Evolutionary conservation across 2,113 vertebrate genomes (phyloP).

Genomic region (Porphyrio hochstetteri): DNA sequence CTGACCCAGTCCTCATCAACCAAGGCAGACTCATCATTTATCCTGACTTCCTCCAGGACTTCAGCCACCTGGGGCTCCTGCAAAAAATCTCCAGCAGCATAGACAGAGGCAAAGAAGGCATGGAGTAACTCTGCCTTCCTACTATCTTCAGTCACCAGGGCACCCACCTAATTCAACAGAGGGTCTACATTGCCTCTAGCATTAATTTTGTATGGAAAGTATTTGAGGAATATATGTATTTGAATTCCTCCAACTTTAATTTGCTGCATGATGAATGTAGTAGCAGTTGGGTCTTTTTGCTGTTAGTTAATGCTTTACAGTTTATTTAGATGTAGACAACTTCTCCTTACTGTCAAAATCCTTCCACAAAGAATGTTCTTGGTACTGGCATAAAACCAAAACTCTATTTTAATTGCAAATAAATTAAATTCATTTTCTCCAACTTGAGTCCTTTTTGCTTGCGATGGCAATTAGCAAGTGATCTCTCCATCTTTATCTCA

Average conservation of each 20-base stretch:
- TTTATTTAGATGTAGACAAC: background rate
- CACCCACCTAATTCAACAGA: no score
- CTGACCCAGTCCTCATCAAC: no score
- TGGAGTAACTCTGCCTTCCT: no score
- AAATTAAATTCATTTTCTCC: background rate
- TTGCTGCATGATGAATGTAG: background rate
- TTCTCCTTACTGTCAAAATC: background rate
- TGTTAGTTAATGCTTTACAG: background rate
- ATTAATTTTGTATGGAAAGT: no score
- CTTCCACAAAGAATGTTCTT: background rate
- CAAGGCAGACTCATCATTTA: no score
- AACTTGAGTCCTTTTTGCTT: background rate
- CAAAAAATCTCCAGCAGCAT: no score
- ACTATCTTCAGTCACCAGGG: no score
- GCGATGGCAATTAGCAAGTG: background rate
- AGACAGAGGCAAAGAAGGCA: no score
- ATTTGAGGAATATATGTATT: no score
- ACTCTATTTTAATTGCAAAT: background rate
- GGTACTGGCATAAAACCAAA: background rate
- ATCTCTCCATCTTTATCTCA: background rate
- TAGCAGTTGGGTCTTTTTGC: background rate
- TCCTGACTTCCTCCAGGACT: no score
- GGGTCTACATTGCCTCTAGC: no score
- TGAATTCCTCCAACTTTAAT: background rate
- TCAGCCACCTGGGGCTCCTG: no score